Evolutionary conservation across 1,140 invertebrate species (phyloP).

Genomic region (Drosophila lacertosa): DNA sequence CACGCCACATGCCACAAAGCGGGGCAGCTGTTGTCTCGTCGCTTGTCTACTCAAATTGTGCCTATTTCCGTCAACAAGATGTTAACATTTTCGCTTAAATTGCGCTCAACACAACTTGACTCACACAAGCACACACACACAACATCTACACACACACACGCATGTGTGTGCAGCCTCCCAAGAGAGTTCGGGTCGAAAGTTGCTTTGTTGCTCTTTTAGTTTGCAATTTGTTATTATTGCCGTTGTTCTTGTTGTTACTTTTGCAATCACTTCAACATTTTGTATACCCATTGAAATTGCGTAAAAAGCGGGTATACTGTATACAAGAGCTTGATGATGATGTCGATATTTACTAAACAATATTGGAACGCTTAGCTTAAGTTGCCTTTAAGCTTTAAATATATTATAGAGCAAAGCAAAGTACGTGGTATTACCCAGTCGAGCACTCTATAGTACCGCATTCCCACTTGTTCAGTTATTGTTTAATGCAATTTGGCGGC

Average conservation of each 20-base stretch:
- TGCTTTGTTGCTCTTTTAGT: constrained; percentile 23
- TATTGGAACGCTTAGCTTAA: no score
- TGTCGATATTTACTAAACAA: no score
- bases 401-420: no score
- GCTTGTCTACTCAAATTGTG: constrained; percentile 72
- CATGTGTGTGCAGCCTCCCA: constrained; percentile 6
- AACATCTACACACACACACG: background rate
- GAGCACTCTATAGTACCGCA: background rate
- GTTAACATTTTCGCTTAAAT: constrained; percentile 79
- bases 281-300: background rate
- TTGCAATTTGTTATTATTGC: constrained; percentile 9
- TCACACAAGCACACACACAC: constrained; percentile 16
- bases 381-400: no score
- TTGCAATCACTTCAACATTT: constrained; percentile 20
- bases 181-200: constrained; percentile 14
- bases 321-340: no score
- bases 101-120: constrained; percentile 51
- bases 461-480: constrained; percentile 49
- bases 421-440: background rate
- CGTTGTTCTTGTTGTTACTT: constrained; percentile 5
- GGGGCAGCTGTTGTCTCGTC: constrained; percentile 48
- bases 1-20: constrained; percentile 14
- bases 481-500: constrained; percentile 66
- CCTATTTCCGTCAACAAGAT: constrained; percentile 80
- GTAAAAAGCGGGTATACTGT: background rate